Evolutionary conservation across 2,113 vertebrate species (phyloP).

Genomic region (Podiceps cristatus): DNA sequence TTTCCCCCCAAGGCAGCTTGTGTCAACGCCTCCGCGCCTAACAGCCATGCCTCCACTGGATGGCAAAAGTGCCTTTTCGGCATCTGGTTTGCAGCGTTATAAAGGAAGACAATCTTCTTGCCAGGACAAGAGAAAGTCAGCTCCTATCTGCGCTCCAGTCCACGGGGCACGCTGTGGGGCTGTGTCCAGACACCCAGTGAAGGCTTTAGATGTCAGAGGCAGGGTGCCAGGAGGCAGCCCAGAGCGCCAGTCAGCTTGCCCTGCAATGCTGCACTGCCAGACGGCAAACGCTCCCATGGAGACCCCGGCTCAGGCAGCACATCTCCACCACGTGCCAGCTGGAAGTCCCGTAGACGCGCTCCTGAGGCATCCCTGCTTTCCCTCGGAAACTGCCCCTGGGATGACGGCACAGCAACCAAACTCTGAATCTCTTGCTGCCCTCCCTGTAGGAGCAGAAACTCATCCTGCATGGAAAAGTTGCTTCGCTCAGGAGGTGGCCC

Average conservation of each 20-base stretch:
- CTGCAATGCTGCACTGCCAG: not conserved
- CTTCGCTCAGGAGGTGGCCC: not conserved
- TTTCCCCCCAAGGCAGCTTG: conserved; percentile 43
- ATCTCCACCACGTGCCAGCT: not conserved
- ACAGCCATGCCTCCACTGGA: conserved; percentile 14
- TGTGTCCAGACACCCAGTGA: conserved; percentile 17
- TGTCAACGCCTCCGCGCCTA: conserved; percentile 17
- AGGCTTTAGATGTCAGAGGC: not conserved
- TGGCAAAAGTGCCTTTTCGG: conserved; percentile 33
- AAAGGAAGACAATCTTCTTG: not conserved
- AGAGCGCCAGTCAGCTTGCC: not conserved
- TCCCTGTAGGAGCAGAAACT: not conserved
- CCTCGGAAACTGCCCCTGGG: not conserved
- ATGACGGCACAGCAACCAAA: rapidly evolving
- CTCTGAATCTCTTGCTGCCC: not conserved
- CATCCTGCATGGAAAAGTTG: not conserved
- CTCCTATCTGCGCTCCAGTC: not conserved
- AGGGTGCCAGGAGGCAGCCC: not conserved
- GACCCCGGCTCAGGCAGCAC: not conserved
- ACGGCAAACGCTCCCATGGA: not conserved
- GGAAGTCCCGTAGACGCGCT: not conserved
- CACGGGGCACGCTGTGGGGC: not conserved
- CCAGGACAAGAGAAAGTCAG: conserved; percentile 13
- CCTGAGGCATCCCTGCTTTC: not conserved
- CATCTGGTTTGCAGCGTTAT: not conserved